These are phyloP conservation scores for Cydia strobilella DNA, from an alignment of 1,140 invertebrate genomes.

Conservation along the genomic window DNA sequence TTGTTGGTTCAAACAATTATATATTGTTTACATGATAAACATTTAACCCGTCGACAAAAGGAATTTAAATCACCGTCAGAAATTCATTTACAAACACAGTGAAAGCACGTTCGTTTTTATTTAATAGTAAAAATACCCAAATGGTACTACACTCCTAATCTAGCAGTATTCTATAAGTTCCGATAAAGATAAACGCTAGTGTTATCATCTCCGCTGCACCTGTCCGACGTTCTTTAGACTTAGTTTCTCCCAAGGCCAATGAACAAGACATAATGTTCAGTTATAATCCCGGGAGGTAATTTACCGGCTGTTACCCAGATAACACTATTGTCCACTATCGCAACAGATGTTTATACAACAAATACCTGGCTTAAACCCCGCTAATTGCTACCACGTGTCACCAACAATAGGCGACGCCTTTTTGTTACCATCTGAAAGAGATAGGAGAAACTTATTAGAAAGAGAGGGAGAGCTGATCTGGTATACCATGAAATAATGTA, in stretches of 20 bases:
- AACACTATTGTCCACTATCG: slow-evolving; percentile 12
- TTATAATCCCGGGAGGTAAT: slow-evolving; percentile 7
- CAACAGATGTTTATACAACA: slow-evolving; percentile 22
- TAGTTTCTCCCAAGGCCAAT: not conserved
- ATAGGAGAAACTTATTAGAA: not conserved
- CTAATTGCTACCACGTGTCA: slow-evolving; percentile 50
- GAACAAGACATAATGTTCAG: slow-evolving; percentile 1
- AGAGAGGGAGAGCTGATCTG: not conserved
- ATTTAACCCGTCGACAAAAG: too few species aligned
- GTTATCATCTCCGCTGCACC: not conserved
- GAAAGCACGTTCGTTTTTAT: too few species aligned
- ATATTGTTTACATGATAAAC: too few species aligned
- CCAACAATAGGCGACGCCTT: slow-evolving; percentile 38
- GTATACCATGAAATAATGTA: not conserved
- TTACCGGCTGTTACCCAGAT: slow-evolving; percentile 13
- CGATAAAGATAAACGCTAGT: not conserved
- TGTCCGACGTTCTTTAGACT: not conserved
- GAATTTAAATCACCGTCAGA: too few species aligned
- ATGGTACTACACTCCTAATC: too few species aligned
- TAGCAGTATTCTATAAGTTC: not conserved
- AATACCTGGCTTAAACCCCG: slow-evolving; percentile 39
- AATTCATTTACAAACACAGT: too few species aligned
- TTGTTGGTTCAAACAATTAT: too few species aligned
- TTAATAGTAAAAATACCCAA: too few species aligned
- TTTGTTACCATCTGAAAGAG: slow-evolving; percentile 33